A percentile compares a stretch with the other conserved stretches of the same genome.
Evolutionary conservation across 2,113 vertebrate species (phyloP).

Genomic region (Athene cunicularia): DNA sequence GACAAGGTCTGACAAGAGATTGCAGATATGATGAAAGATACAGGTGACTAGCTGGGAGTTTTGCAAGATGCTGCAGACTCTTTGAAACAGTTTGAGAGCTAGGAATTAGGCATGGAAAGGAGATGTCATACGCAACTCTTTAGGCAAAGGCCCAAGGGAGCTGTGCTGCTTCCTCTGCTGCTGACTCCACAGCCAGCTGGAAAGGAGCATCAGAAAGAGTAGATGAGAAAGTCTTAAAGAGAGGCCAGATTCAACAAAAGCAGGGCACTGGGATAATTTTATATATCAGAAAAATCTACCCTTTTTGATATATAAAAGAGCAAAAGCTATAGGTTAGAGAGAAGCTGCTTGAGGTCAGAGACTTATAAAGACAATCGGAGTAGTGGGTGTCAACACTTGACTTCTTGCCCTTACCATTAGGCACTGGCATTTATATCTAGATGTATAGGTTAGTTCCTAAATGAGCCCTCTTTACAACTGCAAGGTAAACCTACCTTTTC

Average conservation of each 20-base stretch:
- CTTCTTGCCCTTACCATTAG: neutral
- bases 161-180: neutral
- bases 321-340: neutral
- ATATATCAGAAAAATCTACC: neutral
- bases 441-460: neutral
- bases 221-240: neutral
- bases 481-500: neutral
- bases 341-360: neutral
- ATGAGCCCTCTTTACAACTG: neutral
- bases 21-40: neutral
- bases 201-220: neutral
- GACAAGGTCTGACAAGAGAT: too few species aligned
- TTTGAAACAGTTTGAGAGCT: neutral
- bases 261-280: neutral
- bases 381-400: neutral
- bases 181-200: neutral
- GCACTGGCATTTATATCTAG: neutral
- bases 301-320: neutral
- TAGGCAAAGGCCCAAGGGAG: neutral
- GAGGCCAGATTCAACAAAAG: neutral
- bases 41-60: neutral
- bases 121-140: neutral
- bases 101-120: neutral
- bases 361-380: neutral
- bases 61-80: neutral